phyloP scores from a whole-genome alignment of 1,140 invertebrate genomes.

The Bombus pyrosoma region DNA sequence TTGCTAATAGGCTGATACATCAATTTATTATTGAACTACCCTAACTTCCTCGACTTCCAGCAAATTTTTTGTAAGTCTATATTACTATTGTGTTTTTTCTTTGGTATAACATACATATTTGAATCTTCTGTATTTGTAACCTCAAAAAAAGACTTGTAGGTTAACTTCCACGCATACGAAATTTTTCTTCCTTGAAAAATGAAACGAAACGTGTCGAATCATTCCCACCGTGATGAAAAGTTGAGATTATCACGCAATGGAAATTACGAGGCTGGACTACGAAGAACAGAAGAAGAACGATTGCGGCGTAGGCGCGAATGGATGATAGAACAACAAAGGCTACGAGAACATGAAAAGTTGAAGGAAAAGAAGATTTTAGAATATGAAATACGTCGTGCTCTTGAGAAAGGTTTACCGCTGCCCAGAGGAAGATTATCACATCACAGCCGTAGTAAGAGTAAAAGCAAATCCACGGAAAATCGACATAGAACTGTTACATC shows the following conservation, averaged over 20 bases:
- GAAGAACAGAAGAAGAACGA: conserved; percentile 53
- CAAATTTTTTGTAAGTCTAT: background rate
- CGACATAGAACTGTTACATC: conserved; percentile 14
- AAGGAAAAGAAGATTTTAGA: conserved; percentile 59
- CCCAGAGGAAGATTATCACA: conserved; percentile 4
- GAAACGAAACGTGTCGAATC: conserved; percentile 24
- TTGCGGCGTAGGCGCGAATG: conserved; percentile 55
- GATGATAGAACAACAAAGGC: conserved; percentile 50
- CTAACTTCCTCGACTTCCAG: background rate
- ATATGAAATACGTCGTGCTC: conserved; percentile 52
- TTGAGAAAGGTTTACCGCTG: conserved; percentile 19
- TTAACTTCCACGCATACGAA: background rate
- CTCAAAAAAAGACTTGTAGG: background rate
- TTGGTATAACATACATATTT: background rate
- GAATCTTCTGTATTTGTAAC: background rate
- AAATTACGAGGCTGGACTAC: conserved; percentile 4
- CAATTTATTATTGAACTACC: too few relatives aligned
- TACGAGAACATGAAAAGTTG: conserved; percentile 52
- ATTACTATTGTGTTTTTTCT: background rate
- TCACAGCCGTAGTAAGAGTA: conserved; percentile 42
- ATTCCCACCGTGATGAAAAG: conserved; percentile 16
- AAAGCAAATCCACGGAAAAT: conserved; percentile 42
- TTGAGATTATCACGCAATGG: conserved; percentile 29
- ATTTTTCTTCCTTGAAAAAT: conserved; percentile 16
- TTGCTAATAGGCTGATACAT: too few relatives aligned